Percentiles rank a stretch among this genome's conserved stretches.
These are phyloP conservation scores for Ceratotherium simum DNA, from an alignment of 2,113 vertebrate species.

Conservation along the genomic window DNA sequence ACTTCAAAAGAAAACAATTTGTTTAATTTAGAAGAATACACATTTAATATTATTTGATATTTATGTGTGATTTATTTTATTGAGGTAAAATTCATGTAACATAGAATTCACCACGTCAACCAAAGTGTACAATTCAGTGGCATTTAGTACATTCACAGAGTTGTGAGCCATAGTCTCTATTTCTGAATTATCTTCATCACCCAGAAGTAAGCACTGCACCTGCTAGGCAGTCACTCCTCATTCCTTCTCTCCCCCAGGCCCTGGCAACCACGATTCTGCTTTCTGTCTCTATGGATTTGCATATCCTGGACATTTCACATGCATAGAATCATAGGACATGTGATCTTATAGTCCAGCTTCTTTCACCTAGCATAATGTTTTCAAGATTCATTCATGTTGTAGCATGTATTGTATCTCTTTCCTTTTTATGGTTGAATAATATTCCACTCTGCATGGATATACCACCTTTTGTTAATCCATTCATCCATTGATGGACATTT, in stretches of 20 bases:
- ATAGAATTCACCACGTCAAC: background rate
- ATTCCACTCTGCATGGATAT: background rate
- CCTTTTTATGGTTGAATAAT: background rate
- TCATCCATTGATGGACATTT: background rate
- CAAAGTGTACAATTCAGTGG: background rate
- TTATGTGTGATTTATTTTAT: background rate
- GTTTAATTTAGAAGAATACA: background rate
- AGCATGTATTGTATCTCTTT: background rate
- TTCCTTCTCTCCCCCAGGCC: background rate
- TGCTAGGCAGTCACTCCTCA: background rate
- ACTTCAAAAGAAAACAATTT: background rate
- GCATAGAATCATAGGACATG: background rate
- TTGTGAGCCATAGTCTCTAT: background rate
- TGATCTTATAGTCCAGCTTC: background rate
- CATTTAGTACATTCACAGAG: background rate
- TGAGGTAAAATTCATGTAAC: background rate
- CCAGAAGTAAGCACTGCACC: too few species aligned
- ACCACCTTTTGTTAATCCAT: background rate
- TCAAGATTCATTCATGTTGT: background rate
- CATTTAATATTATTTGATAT: background rate
- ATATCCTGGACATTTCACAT: background rate
- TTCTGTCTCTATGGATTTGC: background rate
- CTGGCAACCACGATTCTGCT: background rate
- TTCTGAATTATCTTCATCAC: background rate
- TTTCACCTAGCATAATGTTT: too few species aligned